phyloP scores from a whole-genome alignment of 2,113 vertebrate species.

The Lynx canadensis region DNA sequence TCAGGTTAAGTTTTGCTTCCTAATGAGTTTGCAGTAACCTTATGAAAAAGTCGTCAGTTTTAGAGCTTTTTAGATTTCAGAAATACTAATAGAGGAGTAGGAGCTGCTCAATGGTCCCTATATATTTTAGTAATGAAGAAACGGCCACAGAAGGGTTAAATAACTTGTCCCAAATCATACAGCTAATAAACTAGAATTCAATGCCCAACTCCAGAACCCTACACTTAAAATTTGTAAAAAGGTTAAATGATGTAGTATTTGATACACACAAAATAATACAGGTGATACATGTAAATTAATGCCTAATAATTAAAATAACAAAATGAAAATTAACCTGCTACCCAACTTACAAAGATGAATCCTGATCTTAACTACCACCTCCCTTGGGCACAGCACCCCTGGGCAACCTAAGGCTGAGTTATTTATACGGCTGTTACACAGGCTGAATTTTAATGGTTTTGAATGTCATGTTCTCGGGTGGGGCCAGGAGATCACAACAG shows the following conservation, averaged over 20 bases:
- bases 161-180: not conserved
- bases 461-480: not conserved
- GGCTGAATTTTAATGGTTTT: not conserved
- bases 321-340: not conserved
- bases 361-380: not conserved
- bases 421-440: not conserved
- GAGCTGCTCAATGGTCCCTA: not conserved
- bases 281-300: not conserved
- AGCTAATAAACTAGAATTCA: not conserved
- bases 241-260: not conserved
- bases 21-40: not conserved
- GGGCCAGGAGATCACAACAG: not conserved
- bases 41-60: not conserved
- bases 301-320: not conserved
- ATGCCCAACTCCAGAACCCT: not conserved
- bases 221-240: not conserved
- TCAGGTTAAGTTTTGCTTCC: conserved; percentile 18
- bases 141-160: not conserved
- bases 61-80: not conserved
- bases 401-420: not conserved
- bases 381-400: not conserved
- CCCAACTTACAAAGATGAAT: not conserved
- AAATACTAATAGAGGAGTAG: not conserved
- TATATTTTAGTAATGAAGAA: not conserved
- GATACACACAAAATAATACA: not conserved